Base-by-base conservation (phyloP, 2,113 vertebrate genomes). In the Calypte anna region DNA sequence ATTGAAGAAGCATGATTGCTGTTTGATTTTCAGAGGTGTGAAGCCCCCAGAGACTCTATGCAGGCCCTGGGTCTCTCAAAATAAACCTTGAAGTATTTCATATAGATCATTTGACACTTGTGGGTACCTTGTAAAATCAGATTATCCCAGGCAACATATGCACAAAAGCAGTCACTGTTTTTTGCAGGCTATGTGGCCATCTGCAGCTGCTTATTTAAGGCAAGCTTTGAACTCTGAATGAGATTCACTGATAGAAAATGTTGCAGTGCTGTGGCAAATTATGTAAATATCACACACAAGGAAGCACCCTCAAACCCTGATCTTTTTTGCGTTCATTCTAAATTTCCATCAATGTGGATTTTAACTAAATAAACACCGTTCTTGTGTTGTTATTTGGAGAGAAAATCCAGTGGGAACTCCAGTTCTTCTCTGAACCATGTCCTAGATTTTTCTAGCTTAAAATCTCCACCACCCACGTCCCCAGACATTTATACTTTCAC, bases 211-310 rank as follows among this genome's bases (percentile, higher is more conserved):
- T 92, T 95, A 79, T 86, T 88, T 92, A 92, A 92, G 76, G 48
- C n/a, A 91, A 92, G 83, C 74, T 89, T 86, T 90, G 61, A 96
- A 94, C 77, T 75, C 73, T 33, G 78, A 96, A 79, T 82, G 88
- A 95, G 92, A 97, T 82, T 62, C 61, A 63, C 30, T 13, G 70
- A 91, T n/a, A 96, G 88, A 94, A 95, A 94, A 94, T 40, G 31
- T 94, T 92, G 86, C 54, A 90, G 74, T 53, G 64, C 64, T 63
- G 51, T 88, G 62, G 57, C 64, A 88, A 91, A 91, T 88, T 92
- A 92, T 72, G 81, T 92, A 96, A 97, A 77, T 92, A 93, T 62
- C 77, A 92, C 30, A 57, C 18, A 88, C n/a, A 70, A 68, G 51
- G 72, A 93, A 90, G 83, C 58, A 92, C 54, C 64, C 64, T 92